A percentile compares a stretch with the other conserved stretches of the same genome.
Conservation (phyloP, 1,140 invertebrate species). For the Cephus cinctus region DNA sequence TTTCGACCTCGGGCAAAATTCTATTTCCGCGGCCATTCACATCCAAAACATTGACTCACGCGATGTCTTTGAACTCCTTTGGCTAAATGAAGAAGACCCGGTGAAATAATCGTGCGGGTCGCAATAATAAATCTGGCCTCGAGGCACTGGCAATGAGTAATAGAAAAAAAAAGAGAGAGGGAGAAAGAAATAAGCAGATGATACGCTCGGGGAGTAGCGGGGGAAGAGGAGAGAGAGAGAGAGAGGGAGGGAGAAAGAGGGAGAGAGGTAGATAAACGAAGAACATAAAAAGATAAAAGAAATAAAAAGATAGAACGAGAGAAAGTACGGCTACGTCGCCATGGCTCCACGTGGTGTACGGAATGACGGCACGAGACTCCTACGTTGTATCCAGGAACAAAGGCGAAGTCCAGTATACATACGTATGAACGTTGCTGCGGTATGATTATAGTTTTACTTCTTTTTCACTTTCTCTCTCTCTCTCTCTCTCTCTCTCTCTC, state of each 20-base stretch:
- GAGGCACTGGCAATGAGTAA: background rate
- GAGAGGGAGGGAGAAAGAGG: constrained; percentile 6
- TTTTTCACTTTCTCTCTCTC: constrained; percentile 6
- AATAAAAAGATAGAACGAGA: background rate
- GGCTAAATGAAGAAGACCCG: constrained; percentile 37
- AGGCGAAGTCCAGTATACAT: background rate
- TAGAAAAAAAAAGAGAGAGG: background rate
- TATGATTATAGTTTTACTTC: background rate
- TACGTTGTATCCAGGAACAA: background rate
- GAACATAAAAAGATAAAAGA: background rate
- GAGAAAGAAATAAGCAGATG: constrained; percentile 4
- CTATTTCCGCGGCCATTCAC: constrained; percentile 45
- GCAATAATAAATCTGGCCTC: constrained; percentile 24
- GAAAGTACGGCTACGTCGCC: constrained; percentile 3
- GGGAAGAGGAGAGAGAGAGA: constrained; percentile 2
- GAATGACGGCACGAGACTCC: constrained; percentile 1
- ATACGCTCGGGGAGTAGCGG: too few relatives aligned
- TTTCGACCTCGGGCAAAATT: constrained; percentile 23
- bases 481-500: background rate
- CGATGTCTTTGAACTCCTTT: constrained; percentile 45
- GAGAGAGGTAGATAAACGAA: background rate
- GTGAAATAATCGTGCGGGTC: constrained; percentile 27
- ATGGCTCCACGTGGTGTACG: background rate
- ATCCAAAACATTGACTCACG: constrained; percentile 45
- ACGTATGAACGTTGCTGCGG: background rate